These are phyloP conservation scores for Smutsia temminckii DNA, from an alignment of 2,797 vertebrate genomes.

Conservation along the genomic window DNA sequence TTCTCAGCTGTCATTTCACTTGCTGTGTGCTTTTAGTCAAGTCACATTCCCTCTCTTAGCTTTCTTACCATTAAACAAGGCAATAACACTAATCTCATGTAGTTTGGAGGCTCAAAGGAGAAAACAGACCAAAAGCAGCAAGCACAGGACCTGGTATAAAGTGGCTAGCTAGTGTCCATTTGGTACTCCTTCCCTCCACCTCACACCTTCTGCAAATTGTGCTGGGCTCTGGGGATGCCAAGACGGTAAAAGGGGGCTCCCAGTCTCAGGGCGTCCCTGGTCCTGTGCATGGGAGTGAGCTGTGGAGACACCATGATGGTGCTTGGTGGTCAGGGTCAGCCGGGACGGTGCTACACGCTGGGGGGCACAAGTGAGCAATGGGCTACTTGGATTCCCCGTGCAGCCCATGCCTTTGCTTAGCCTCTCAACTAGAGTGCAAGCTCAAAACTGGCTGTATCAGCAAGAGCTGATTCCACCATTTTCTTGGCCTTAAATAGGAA, in stretches of 20 bases:
- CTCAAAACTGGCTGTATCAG: neutral
- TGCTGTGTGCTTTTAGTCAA: neutral
- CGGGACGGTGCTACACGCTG: rapidly evolving
- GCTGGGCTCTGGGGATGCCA: neutral
- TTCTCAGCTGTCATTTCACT: neutral
- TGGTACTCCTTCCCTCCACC: neutral
- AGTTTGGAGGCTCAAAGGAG: neutral
- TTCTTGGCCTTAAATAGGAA: neutral
- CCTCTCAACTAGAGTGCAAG: neutral
- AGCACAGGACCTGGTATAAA: neutral
- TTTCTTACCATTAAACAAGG: neutral
- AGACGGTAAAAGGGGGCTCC: neutral
- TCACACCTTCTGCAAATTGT: neutral
- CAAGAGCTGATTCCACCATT: conserved; percentile 45
- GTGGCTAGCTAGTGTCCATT: neutral
- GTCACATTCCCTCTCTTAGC: neutral
- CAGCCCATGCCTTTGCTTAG: neutral
- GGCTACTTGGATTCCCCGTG: rapidly evolving
- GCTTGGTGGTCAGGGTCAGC: neutral
- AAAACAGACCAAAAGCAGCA: neutral
- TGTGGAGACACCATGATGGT: neutral
- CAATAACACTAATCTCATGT: neutral
- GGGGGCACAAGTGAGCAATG: neutral
- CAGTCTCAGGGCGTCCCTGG: neutral
- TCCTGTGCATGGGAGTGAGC: neutral